A percentile compares a stretch with the other conserved stretches of the same genome.
phyloP scores from a whole-genome alignment of 2,888 invertebrate species.

The Sphinx pinastri region DNA sequence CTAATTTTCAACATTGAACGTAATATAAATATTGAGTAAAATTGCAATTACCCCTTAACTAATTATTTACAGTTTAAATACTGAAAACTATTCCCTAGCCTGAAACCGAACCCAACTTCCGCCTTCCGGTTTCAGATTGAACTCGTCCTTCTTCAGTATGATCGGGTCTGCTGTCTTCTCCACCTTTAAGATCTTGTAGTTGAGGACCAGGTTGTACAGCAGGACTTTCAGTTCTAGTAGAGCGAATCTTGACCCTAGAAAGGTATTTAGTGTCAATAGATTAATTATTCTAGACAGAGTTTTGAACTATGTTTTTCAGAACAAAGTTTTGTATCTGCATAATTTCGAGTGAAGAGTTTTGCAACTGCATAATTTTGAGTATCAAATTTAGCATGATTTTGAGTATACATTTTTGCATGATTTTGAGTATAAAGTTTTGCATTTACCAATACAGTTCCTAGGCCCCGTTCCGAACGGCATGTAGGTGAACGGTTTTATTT shows the following conservation, averaged over 20 bases:
- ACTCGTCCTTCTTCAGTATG: constrained; percentile 28
- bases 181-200: constrained; percentile 24
- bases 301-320: too few species aligned
- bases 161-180: constrained; percentile 26
- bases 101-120: constrained; percentile 34
- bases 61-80: not conserved
- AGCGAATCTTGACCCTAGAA: constrained; percentile 35
- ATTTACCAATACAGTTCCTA: constrained; percentile 79
- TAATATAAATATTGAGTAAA: too few species aligned
- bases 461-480: constrained; percentile 83
- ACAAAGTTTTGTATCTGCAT: not conserved
- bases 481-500: constrained; percentile 74
- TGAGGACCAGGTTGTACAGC: constrained; percentile 20
- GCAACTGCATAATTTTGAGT: not conserved
- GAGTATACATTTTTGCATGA: constrained; percentile 19
- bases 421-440: not conserved
- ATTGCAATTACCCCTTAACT: too few species aligned
- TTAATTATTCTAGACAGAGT: not conserved
- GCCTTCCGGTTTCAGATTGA: constrained; percentile 29
- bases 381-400: constrained; percentile 22
- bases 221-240: constrained; percentile 27
- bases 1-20: too few species aligned
- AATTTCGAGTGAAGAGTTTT: not conserved
- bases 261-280: not conserved
- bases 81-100: constrained; percentile 21